These are phyloP conservation scores for Aptenodytes patagonicus DNA, from an alignment of 2,113 vertebrate species.

Conservation along the genomic window DNA sequence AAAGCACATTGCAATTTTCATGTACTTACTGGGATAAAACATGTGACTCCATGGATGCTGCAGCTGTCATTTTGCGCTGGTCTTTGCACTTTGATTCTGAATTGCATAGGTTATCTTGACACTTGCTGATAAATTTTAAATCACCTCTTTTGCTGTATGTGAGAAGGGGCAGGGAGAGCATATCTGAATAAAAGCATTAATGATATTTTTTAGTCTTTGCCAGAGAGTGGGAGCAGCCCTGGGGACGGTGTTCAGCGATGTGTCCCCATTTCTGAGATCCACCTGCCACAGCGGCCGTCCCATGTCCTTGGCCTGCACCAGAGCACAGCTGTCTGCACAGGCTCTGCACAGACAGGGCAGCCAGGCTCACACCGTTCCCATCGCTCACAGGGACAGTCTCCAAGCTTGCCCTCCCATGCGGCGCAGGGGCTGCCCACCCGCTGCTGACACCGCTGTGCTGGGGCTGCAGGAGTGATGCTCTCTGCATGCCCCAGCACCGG, in stretches of 20 bases:
- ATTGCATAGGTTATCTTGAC: conserved; percentile 59
- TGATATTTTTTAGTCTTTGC: not conserved
- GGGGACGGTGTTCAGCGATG: rapidly evolving
- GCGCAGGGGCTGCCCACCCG: not conserved
- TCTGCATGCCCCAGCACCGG: rapidly evolving
- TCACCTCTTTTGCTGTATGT: conserved; percentile 12
- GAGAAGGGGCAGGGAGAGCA: conserved; percentile 4
- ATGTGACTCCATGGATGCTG: conserved; percentile 42
- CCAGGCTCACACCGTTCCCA: too few species aligned
- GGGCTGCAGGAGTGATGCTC: not conserved
- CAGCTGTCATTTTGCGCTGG: conserved; percentile 36
- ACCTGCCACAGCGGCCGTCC: rapidly evolving
- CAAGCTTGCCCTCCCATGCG: rapidly evolving
- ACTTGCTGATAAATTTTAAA: conserved; percentile 62
- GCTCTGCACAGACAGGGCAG: not conserved
- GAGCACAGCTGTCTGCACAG: not conserved
- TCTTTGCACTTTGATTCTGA: conserved; percentile 45
- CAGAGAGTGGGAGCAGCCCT: not conserved
- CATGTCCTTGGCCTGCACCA: rapidly evolving
- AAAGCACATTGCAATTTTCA: conserved; percentile 55
- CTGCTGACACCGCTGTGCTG: not conserved
- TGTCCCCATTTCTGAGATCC: not conserved
- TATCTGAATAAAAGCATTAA: conserved; percentile 32
- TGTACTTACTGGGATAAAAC: conserved; percentile 57
- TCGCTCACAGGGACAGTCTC: rapidly evolving